Evolutionary conservation across 1,140 invertebrate genomes (phyloP), one percentile per base, ranked within the genome.

Genomic region (Ectropis grisescens): DNA sequence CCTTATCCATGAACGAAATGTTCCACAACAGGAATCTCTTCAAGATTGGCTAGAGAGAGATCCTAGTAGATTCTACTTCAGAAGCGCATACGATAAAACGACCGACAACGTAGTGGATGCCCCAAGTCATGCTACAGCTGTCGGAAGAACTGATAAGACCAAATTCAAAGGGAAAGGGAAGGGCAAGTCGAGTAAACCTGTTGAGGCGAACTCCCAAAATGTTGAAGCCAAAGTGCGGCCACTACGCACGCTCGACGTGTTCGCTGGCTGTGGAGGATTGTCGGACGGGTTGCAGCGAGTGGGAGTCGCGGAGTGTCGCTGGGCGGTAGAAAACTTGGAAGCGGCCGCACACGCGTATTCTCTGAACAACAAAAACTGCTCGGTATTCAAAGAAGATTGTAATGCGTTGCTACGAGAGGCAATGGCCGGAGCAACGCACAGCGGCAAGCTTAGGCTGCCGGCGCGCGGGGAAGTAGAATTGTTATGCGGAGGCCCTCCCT

Each of bases 401-500:
- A 95, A 96, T 61, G 53, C 81, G 2, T 65, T 95, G 11, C 82
- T 96, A 1, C 85, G 84, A 46, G 57, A 85, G 15, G 88, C 87
- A 1, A 87, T 93, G 69, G 74, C 85, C 23, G 89, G 82, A 1
- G 67, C 55, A 1, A 58, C 59, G 2, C 72, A 79, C 36, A 70
- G 72, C 29, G 44, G 55, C 1, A 88, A 88, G 2, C 86, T 92
- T 59, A 81, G 70, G 7, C 74, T 95, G 22, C 94, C 94, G 1
- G 69, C 86, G 57, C 90, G 88, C 59, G 92, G 93, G 3, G 91
- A 95, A 38, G 93, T 96, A 1, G 93, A 96, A 49, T 61, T 96
- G 23, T 61, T 96, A 2, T 93, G 92, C 62, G 94, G 93, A 22
- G 93, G 94, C 2, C 94, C 94, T n/a, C 94, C 94, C 1, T 96